A percentile compares a stretch with the other conserved stretches of the same genome.
These are phyloP conservation scores for Drosophila novamexicana DNA, from an alignment of 1,140 invertebrate species.

Conservation along the genomic window DNA sequence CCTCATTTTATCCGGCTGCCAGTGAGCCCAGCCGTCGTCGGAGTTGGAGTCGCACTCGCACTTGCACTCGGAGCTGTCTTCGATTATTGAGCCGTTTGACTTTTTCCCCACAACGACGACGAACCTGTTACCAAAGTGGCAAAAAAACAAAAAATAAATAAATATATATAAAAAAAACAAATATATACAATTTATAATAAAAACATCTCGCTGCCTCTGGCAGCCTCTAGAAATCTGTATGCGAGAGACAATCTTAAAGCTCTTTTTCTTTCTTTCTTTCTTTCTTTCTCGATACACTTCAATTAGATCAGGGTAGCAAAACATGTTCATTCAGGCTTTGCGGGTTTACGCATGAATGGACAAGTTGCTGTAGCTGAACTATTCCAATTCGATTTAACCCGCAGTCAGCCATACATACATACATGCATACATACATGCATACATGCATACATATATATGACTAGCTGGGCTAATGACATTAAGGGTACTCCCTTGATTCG, in stretches of 20 bases:
- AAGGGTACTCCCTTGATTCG: too few species aligned
- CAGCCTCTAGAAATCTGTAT: slow-evolving; percentile 60
- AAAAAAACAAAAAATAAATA: slow-evolving; percentile 46
- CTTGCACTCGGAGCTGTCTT: slow-evolving; percentile 44
- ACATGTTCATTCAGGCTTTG: slow-evolving; percentile 21
- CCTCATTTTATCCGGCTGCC: slow-evolving; percentile 74
- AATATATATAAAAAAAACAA: slow-evolving; percentile 14
- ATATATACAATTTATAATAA: slow-evolving; percentile 27
- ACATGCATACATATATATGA: too few species aligned
- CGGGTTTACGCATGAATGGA: slow-evolving; percentile 18
- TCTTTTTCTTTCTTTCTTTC: slow-evolving; percentile 1
- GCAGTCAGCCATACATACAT: too few species aligned
- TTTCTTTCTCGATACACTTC: slow-evolving; percentile 29
- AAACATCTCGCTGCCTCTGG: slow-evolving; percentile 30
- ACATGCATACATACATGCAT: too few species aligned
- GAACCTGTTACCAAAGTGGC: slow-evolving; percentile 75
- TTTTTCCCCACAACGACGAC: slow-evolving; percentile 56
- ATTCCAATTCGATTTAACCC: not conserved
- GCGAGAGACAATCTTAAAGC: slow-evolving; percentile 27
- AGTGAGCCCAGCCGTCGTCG: slow-evolving; percentile 24
- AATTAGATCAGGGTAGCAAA: slow-evolving; percentile 23
- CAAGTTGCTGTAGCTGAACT: slow-evolving; percentile 1
- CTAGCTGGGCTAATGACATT: too few species aligned
- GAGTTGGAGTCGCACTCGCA: slow-evolving; percentile 20
- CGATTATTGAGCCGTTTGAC: slow-evolving; percentile 79